Base-by-base conservation (phyloP, 2,797 vertebrate species). In the Thamnophis elegans region DNA sequence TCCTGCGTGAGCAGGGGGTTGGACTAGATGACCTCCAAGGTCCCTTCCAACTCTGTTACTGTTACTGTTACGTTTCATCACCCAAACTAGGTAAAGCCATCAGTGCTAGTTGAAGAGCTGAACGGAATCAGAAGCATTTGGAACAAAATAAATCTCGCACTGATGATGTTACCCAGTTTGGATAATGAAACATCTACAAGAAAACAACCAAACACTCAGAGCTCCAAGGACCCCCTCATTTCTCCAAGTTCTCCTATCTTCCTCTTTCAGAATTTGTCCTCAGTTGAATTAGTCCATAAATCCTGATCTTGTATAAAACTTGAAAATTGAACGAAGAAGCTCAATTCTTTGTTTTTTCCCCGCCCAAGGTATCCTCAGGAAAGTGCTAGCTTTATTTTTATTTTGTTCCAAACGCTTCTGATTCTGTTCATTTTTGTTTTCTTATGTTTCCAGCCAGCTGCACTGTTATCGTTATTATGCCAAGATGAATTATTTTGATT, bases 401-500 rank as follows among this genome's bases (percentile, higher is more conserved):
- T 92, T 56, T 87, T 13, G 32, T 82, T 20, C 26, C 22, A 93
- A 88, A 89, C n/a, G 90, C 93, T 92, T 96, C 94, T 94, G 95
- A 95, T 96, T 96, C 92, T 88, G 92, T 93, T 62, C 62, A 68
- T 90, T 92, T 94, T 25, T 60, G 68, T n/a, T 59, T 96, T 91
- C 94, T 95, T 96, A 94, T 95, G 89, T 78, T 85, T 4, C 10
- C 91, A 94, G 93, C 94, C 96, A 97, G 96, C 96, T 96, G 97
- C 91, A 93, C 94, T 9, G 16, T 94, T 12, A 87, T 68, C 93
- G 93, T 96, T 94, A 96, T 97, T 96, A 95, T 95, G 94, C 92
- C 91, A 95, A 96, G 96, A 96, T 96, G 95, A 96, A 96, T 97
- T 96, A 96, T 97, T 97, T 92, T 96, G 95, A 97, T 97, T 96